Base-by-base conservation (phyloP, 2,888 invertebrate species). In the Frankliniella intonsa region DNA sequence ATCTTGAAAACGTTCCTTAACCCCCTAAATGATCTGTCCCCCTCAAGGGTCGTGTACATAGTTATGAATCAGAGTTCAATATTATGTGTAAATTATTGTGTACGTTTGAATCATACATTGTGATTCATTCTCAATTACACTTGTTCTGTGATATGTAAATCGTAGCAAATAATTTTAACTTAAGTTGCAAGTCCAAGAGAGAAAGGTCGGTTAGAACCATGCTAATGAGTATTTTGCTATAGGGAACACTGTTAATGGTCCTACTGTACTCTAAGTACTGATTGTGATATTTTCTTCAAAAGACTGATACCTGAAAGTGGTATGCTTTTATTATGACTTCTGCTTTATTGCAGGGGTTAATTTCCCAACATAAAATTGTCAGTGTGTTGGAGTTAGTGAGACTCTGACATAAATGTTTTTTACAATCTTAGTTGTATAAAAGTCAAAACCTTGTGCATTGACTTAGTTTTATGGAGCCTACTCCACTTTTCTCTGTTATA, bases 241-340 rank as follows among this genome's bases (percentile, higher is more conserved):
- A 87, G 87, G 86, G 80, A 80, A 80, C 81, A 81, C 83, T 82
- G 81, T 83, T 82, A 81, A 81, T 83, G 81, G 81, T 80, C 76
- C 82, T 83, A 82, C 83, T 81, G 82, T 82, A 87, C 69, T 76
- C 25, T 76, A 76, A 76, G 69, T 76, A 76, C 69, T 76, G 69
- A 76, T 76, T 89, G 89, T 89, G 89, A 89, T 89, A 89, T 89
- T 89, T 86, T 88, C 88, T 88, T 88, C 88, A 88, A 87, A 88
- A 89, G 89, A 89, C 89, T 89, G 89, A 89, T 85, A 80, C 80
- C 80, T 76, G 76, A 81, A 55, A 76, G 81, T 81, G 81, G 80
- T 80, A 82, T 81, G 80, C 80, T 82, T 65, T 82, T 83, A 83
- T 83, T 81, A 76, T 12, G 55, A 55, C 55, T 55, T 55, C 55